phyloP scores from a whole-genome alignment of 1,140 invertebrate species.

The Sycobia sp. region DNA sequence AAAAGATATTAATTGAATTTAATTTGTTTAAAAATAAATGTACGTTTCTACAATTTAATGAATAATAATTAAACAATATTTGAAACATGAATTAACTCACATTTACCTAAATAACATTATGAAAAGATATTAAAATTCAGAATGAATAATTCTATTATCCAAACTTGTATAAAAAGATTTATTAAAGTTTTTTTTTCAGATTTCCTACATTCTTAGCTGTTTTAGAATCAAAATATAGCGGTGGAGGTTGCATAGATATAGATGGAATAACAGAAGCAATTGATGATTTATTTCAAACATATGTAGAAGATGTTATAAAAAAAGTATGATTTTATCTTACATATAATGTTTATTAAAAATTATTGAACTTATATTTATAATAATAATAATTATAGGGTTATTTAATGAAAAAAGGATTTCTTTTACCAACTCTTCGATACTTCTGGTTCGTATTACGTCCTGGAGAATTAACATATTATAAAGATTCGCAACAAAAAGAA shows the following conservation, averaged over 20 bases:
- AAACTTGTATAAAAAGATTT: no score
- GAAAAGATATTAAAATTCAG: no score
- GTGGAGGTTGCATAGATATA: constrained; percentile 64
- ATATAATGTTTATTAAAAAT: background rate
- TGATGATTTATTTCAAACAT: constrained; percentile 76
- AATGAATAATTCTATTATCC: no score
- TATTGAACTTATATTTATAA: constrained; percentile 52
- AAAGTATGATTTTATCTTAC: constrained; percentile 63
- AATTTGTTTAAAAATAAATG: no score
- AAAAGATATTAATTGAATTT: no score
- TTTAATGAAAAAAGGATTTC: constrained; percentile 74
- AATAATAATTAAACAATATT: no score
- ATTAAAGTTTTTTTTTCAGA: constrained; percentile 40
- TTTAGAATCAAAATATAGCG: constrained; percentile 72
- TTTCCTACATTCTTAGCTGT: constrained; percentile 75
- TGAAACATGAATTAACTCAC: no score
- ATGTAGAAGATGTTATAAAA: constrained; percentile 81
- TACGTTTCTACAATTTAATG: no score
- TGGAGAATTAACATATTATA: constrained; percentile 75
- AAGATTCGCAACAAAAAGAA: constrained; percentile 73
- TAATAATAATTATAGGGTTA: constrained; percentile 62
- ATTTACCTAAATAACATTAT: background rate
- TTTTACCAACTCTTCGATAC: constrained; percentile 76
- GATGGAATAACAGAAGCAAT: constrained; percentile 73
- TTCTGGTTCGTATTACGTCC: constrained; percentile 81